Percentiles rank a stretch among this genome's conserved stretches.
phyloP scores from a whole-genome alignment of 2,888 invertebrate species.

The Buathra laborator region DNA sequence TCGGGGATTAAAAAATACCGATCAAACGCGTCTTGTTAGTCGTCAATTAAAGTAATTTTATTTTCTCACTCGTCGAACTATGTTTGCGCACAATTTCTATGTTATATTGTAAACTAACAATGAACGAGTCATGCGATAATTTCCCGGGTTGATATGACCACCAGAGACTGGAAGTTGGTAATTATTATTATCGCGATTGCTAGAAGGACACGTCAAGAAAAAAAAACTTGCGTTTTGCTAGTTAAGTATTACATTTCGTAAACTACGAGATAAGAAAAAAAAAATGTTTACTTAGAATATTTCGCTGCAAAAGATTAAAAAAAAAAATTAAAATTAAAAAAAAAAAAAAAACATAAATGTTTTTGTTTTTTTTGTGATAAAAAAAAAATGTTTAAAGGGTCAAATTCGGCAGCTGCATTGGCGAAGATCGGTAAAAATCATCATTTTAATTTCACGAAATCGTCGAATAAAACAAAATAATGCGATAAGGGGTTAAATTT shows the following conservation, averaged over 20 bases:
- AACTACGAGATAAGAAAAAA: background rate
- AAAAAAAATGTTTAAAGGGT: no score
- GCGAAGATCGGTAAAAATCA: no score
- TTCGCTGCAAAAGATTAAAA: background rate
- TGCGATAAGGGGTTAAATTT: background rate
- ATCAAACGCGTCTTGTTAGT: background rate
- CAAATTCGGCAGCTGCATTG: no score
- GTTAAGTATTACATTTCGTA: conserved; percentile 1
- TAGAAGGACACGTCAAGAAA: conserved; percentile 26
- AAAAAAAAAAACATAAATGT: no score
- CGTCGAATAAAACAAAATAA: background rate
- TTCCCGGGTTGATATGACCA: background rate
- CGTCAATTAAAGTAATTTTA: conserved; percentile 24
- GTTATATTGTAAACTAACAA: conserved; percentile 24
- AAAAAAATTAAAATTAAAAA: no score
- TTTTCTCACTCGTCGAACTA: background rate
- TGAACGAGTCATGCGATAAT: conserved; percentile 9
- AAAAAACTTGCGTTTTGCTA: background rate
- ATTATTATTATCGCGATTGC: conserved; percentile 55
- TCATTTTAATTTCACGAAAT: background rate
- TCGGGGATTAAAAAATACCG: conserved; percentile 12
- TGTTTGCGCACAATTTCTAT: conserved; percentile 15
- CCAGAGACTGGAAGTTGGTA: conserved; percentile 49
- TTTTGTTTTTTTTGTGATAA: no score
- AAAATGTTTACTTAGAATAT: background rate